Evolutionary conservation across 2,797 vertebrate genomes (phyloP).

Genomic region (Pangasius macronema): DNA sequence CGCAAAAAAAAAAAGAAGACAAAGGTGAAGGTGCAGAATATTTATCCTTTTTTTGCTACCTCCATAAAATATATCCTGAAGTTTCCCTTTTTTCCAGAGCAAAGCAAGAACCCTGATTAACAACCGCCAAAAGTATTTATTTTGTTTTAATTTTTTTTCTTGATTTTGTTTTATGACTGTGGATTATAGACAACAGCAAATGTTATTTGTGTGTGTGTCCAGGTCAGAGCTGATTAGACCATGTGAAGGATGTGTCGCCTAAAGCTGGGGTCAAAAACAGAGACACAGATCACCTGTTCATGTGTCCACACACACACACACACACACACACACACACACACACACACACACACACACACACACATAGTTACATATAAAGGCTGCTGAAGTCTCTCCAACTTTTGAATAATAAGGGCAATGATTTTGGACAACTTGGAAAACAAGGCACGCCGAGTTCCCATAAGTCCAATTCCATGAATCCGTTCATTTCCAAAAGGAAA

Average conservation of each 20-base stretch:
- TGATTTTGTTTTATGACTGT: no score
- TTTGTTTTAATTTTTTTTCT: no score
- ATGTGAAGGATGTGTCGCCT: neutral
- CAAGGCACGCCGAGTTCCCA: conserved; percentile 20
- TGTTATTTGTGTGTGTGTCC: neutral
- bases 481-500: conserved; percentile 44
- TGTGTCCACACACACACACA: neutral
- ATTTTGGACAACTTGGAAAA: conserved; percentile 2
- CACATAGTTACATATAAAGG: neutral
- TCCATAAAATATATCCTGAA: no score
- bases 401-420: conserved; percentile 8
- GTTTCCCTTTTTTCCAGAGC: no score
- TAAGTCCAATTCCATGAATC: conserved; percentile 47
- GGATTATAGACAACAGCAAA: no score
- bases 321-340: neutral
- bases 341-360: neutral
- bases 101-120: no score
- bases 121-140: no score
- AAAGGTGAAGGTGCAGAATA: no score
- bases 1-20: no score
- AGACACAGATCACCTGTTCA: neutral
- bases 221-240: neutral
- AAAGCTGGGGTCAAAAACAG: conserved; percentile 3
- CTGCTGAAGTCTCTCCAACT: conserved; percentile 1
- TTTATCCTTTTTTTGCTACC: no score